These are phyloP conservation scores for Reticulitermes speratus DNA, from an alignment of 1,140 invertebrate genomes.

Conservation along the genomic window DNA sequence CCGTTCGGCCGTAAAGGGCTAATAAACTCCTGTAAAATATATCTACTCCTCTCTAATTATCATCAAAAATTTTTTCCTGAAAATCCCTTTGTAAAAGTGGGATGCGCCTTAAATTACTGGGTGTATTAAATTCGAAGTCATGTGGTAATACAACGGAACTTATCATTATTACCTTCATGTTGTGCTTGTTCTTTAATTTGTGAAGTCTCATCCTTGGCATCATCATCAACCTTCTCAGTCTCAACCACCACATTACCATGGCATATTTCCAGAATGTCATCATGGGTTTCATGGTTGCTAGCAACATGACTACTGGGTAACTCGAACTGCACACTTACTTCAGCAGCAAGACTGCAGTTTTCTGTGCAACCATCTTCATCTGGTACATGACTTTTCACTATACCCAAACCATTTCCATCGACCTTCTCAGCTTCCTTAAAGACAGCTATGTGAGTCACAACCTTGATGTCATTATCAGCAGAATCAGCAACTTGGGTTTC, in stretches of 20 bases:
- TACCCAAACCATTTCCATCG: neutral
- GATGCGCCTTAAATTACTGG: no score
- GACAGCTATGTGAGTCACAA: neutral
- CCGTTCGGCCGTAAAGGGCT: no score
- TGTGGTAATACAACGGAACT: no score
- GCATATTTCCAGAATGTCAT: neutral
- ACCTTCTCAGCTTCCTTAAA: neutral
- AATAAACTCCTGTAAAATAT: no score
- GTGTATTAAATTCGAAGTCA: no score
- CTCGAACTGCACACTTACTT: neutral
- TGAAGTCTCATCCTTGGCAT: neutral
- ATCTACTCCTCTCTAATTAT: no score
- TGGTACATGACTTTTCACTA: neutral
- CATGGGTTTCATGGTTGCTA: neutral
- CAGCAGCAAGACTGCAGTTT: neutral
- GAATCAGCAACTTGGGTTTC: neutral
- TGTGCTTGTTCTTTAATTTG: no score
- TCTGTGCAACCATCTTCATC: neutral
- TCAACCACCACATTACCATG: neutral
- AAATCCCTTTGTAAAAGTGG: no score
- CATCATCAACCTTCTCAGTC: neutral
- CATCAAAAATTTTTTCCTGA: no score
- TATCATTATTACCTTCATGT: no score
- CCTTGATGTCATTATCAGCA: neutral
- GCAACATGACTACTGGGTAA: neutral